Conservation (phyloP, 2,888 invertebrate species). For the Pachydiplax longipennis region DNA sequence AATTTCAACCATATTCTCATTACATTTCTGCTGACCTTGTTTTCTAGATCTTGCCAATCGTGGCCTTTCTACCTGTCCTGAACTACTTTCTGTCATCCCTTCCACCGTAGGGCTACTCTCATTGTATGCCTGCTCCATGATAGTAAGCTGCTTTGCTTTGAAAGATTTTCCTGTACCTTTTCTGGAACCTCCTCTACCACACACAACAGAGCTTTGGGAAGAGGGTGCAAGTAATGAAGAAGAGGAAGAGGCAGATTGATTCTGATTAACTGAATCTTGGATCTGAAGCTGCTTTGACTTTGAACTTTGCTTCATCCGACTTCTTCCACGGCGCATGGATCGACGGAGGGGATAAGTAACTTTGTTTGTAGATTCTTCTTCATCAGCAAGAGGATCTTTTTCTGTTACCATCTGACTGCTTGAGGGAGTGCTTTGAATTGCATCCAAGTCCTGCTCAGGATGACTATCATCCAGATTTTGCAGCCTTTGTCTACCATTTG, state of each 20-base stretch:
- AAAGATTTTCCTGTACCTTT: background rate
- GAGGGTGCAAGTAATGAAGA: background rate
- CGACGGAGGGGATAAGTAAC: background rate
- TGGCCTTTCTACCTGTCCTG: background rate
- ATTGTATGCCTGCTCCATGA: background rate
- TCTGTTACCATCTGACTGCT: background rate
- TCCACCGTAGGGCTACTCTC: background rate
- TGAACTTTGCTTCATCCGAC: background rate
- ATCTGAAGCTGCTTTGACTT: background rate
- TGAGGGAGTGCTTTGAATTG: background rate
- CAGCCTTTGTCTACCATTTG: background rate
- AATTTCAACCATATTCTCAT: background rate
- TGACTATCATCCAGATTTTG: background rate
- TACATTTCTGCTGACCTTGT: background rate
- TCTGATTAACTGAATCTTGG: background rate
- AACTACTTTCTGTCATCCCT: background rate
- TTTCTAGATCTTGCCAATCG: background rate
- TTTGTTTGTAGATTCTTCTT: background rate
- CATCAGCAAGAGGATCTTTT: background rate
- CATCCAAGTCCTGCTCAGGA: background rate
- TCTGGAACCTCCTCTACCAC: background rate
- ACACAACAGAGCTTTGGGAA: background rate
- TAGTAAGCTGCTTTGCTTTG: background rate
- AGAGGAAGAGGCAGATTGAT: background rate
- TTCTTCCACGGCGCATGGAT: background rate